Evolutionary conservation across 2,797 vertebrate genomes (phyloP).

Genomic region (Hybognathus amarus): DNA sequence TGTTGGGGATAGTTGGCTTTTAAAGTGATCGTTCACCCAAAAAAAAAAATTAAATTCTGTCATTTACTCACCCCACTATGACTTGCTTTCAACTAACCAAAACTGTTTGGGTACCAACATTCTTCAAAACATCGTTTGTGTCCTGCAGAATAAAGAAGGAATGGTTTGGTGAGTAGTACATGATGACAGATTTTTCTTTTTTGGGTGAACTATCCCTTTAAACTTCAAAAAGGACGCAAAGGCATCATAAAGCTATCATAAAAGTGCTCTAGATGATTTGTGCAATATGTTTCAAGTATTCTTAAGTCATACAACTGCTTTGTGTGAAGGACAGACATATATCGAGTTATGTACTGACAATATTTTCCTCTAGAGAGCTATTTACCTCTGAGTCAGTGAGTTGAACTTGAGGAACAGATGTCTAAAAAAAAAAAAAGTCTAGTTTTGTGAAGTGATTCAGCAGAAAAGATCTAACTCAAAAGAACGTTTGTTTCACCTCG

Average conservation of each 20-base stretch:
- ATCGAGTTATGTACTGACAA: not conserved
- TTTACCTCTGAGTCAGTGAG: not conserved
- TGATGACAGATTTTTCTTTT: not conserved
- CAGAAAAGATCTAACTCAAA: not conserved
- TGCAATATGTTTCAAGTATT: not conserved
- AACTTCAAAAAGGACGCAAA: not conserved
- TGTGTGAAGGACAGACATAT: not conserved
- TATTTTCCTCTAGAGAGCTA: not conserved
- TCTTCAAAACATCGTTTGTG: not conserved
- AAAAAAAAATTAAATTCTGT: not conserved
- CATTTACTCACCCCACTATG: not conserved
- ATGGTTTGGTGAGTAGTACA: not conserved
- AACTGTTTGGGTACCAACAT: not conserved
- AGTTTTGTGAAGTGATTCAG: not conserved
- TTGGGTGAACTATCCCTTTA: not conserved
- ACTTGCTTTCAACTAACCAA: not conserved
- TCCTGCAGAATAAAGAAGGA: not conserved
- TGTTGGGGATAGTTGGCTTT: not conserved
- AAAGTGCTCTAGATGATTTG: not conserved
- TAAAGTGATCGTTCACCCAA: not conserved
- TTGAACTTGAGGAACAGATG: not conserved
- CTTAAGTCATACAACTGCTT: not conserved
- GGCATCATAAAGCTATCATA: not conserved
- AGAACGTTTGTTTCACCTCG: too few species aligned
- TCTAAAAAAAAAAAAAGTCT: too few species aligned